Base-by-base conservation (phyloP, 2,888 invertebrate genomes). In the Syritta pipiens region DNA sequence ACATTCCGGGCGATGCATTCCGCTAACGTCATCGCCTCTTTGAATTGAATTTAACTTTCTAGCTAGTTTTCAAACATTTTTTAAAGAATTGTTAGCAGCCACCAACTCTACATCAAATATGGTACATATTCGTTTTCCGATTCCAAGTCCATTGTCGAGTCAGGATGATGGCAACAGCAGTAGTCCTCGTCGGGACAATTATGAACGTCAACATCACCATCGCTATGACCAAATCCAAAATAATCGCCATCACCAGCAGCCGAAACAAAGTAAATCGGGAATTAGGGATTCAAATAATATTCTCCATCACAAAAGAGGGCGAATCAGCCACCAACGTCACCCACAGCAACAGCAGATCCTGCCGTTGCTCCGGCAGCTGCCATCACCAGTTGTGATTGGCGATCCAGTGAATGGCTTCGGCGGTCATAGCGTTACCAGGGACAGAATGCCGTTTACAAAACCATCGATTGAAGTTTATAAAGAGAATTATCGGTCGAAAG, bases 401-500 rank as follows among this genome's bases (percentile, higher is more conserved):
- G 65, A 17, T 67, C 32, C 57, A 48, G 9, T 51, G 49, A 17
- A 60, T 32, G 19, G 46, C 26, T 35, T 14, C 32, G 10, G 14
- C 7, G 17, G 17, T 24, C 1, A 17, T 22, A 9, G 67, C 32
- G 30, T n/a, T n/a, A n/a, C 42, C 40, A 37, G 44, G 20, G 59
- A 35, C 10, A 53, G 17, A 59, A 55, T 42, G 46, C 26, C 75
- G 81, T 77, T 42, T 77, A 68, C 75, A 81, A 81, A 81, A 59
- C 69, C 75, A 68, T 79, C 49, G 75, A 57, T 68, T 57, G 69
- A 63, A 75, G 57, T 62, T 59, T 35, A 60, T 63, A 65, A 74
- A 75, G 44, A 60, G 63, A 81, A 81, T 81, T 77, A 81, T 63
- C 59, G 81, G 65, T 74, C 81, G 49, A 87, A 86, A 81, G 77